Conservation (phyloP, 2,797 vertebrate genomes). For the Anolis apletophallus region DNA sequence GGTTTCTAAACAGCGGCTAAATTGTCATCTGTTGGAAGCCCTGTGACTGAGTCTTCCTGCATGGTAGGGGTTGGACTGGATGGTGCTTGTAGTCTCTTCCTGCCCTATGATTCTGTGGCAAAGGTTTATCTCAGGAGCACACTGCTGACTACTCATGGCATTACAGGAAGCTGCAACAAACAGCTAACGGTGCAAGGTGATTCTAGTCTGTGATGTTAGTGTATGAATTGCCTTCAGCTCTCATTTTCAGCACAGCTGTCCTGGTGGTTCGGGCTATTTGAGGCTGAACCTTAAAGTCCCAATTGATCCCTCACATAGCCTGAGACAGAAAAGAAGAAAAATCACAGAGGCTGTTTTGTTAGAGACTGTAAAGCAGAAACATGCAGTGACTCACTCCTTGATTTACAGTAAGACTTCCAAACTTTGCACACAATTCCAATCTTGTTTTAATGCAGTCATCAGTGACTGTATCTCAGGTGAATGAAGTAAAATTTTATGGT, state of each 20-base stretch:
- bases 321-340: neutral
- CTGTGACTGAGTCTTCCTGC: no score
- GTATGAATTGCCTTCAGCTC: neutral
- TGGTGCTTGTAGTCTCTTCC: no score
- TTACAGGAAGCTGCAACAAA: neutral
- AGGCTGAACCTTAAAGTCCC: neutral
- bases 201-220: neutral
- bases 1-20: no score
- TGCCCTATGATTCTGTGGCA: no score
- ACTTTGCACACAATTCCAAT: neutral
- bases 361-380: neutral
- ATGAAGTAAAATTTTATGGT: neutral
- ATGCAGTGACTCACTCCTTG: neutral
- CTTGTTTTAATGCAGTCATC: neutral
- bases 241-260: neutral
- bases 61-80: no score
- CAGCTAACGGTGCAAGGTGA: neutral
- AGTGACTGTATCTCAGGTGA: constrained; percentile 1
- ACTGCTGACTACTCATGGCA: neutral
- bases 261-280: neutral
- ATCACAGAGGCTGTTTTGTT: neutral
- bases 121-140: neutral
- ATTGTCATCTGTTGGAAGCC: no score
- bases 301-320: neutral
- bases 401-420: neutral